These are phyloP conservation scores for Cephus pulcher DNA, from an alignment of 2,888 invertebrate genomes.

Conservation along the genomic window DNA sequence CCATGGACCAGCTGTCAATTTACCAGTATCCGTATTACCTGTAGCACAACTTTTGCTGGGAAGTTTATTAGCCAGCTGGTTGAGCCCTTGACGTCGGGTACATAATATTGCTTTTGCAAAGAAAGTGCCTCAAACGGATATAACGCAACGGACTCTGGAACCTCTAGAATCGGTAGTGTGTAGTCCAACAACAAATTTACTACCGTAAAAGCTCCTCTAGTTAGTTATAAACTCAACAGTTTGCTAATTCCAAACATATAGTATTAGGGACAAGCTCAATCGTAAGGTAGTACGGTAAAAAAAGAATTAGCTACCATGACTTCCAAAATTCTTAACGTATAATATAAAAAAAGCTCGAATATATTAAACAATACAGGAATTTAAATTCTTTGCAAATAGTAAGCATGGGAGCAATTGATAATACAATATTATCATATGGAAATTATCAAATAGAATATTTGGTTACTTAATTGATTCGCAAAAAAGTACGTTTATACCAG, in stretches of 20 bases:
- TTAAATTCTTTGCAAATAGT: neutral
- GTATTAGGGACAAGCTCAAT: neutral
- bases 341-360: neutral
- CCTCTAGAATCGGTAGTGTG: neutral
- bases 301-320: neutral
- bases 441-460: neutral
- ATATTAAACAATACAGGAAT: neutral
- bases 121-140: slow-evolving; percentile 3
- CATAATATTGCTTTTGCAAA: slow-evolving; percentile 12
- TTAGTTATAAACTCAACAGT: neutral
- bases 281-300: neutral
- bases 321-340: neutral
- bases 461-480: neutral
- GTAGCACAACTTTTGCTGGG: slow-evolving; percentile 60
- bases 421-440: neutral
- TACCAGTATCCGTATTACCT: slow-evolving; percentile 59
- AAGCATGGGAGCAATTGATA: neutral
- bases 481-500: neutral
- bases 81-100: slow-evolving; percentile 43
- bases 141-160: neutral
- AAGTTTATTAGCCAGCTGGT: slow-evolving; percentile 58
- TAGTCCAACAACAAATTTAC: neutral
- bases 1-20: slow-evolving; percentile 56
- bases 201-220: neutral
- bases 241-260: neutral